Conservation (phyloP, 2,888 invertebrate species). For the Cosmorhoe ocellata region DNA sequence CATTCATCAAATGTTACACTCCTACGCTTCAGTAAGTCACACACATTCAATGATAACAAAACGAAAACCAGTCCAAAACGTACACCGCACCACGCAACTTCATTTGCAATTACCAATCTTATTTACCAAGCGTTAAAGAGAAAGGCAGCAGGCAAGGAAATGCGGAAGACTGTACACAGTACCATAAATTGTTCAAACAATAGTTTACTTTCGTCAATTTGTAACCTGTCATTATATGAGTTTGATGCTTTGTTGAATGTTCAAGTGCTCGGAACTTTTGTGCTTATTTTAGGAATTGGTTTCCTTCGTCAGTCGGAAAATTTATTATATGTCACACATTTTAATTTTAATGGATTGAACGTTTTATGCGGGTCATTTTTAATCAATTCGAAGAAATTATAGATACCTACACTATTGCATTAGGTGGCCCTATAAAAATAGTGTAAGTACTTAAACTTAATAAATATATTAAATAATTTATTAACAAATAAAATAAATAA, state of each 20-base stretch:
- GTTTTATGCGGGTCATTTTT: too few species aligned
- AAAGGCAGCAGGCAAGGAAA: not conserved
- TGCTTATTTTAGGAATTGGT: constrained; percentile 47
- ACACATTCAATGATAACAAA: constrained; percentile 37
- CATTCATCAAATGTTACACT: constrained; percentile 24
- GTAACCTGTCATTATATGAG: constrained; percentile 64
- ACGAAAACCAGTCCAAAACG: constrained; percentile 24
- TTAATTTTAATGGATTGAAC: too few species aligned
- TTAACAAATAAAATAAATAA: too few species aligned
- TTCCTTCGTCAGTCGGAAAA: constrained; percentile 8
- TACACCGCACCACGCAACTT: not conserved
- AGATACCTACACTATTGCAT: too few species aligned
- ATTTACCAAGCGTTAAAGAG: not conserved
- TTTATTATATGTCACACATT: too few species aligned
- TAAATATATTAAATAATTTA: too few species aligned
- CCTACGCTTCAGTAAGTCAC: constrained; percentile 45
- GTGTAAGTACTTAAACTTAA: too few species aligned
- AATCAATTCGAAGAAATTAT: too few species aligned
- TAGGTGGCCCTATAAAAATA: too few species aligned
- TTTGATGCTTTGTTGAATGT: constrained; percentile 69
- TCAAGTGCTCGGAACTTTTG: constrained; percentile 44
- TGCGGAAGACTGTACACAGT: constrained; percentile 2
- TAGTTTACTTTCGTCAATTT: constrained; percentile 64
- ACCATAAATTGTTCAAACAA: constrained; percentile 44
- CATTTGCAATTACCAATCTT: constrained; percentile 8